Percentiles rank a stretch among this genome's conserved stretches.
These are phyloP conservation scores for Sebastes taczanowskii DNA, from an alignment of 2,797 vertebrate species.

Conservation along the genomic window DNA sequence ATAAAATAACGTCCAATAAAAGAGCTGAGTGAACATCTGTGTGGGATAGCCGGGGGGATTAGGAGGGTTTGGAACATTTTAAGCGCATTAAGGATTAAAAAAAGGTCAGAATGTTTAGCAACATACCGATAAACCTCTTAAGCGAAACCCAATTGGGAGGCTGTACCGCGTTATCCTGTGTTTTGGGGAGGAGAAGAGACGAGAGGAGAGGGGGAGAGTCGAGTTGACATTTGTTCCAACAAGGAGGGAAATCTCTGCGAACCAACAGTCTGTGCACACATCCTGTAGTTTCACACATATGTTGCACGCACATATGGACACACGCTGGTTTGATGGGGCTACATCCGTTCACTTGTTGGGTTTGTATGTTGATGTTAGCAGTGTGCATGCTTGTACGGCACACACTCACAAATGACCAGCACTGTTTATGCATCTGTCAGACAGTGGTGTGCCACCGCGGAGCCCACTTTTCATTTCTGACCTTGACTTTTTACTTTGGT, in stretches of 20 bases:
- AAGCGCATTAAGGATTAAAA: slow-evolving; percentile 89
- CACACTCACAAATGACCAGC: slow-evolving; percentile 28
- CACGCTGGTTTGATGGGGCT: slow-evolving; percentile 42
- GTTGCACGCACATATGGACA: slow-evolving; percentile 22
- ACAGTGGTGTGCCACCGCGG: slow-evolving; percentile 15
- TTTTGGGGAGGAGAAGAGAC: slow-evolving; percentile 76
- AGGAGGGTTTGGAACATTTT: slow-evolving; percentile 86
- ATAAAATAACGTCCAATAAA: slow-evolving; percentile 81
- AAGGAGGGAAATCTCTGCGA: slow-evolving; percentile 64
- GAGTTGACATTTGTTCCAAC: slow-evolving; percentile 80
- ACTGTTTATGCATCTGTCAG: slow-evolving; percentile 48
- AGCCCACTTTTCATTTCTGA: slow-evolving; percentile 14
- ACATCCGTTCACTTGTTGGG: slow-evolving; percentile 46
- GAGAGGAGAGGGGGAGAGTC: slow-evolving; percentile 41
- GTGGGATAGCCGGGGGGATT: slow-evolving; percentile 84
- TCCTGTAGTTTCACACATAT: slow-evolving; percentile 43
- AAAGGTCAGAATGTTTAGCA: slow-evolving; percentile 89
- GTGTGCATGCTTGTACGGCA: slow-evolving; percentile 6
- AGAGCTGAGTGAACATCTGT: slow-evolving; percentile 83
- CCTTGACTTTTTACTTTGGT: slow-evolving; percentile 18
- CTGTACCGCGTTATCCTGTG: slow-evolving; percentile 79
- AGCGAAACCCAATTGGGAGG: slow-evolving; percentile 85
- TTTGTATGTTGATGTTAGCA: slow-evolving; percentile 30
- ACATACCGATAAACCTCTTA: slow-evolving; percentile 88
- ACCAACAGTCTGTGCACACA: slow-evolving; percentile 49